These are phyloP conservation scores for Zaprionus gabonicus DNA, from an alignment of 1,140 invertebrate genomes.

Conservation along the genomic window DNA sequence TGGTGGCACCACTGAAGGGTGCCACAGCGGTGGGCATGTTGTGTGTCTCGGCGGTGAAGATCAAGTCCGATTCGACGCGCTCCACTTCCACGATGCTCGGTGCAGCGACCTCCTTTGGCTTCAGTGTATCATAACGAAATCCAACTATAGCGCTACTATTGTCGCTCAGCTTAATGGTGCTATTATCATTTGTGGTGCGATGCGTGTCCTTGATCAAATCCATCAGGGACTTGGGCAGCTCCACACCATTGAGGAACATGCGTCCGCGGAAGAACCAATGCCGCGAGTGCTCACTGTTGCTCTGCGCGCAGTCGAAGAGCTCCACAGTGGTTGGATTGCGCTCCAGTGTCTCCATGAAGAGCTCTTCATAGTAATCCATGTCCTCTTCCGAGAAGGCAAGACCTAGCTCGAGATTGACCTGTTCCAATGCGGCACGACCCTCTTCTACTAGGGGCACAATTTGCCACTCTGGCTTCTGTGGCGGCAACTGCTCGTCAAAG, in stretches of 20 bases:
- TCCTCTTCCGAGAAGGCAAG: conserved; percentile 96
- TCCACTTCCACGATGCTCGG: conserved; percentile 88
- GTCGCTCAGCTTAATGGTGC: conserved; percentile 98
- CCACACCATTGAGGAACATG: conserved; percentile 93
- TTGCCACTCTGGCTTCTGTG: conserved; percentile 90
- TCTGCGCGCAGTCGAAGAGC: conserved; percentile 99
- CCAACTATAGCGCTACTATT: conserved; percentile 98
- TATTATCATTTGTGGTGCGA: conserved; percentile 93
- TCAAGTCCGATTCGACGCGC: conserved; percentile 92
- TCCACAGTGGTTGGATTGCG: conserved; percentile 99
- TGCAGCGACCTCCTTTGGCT: conserved; percentile 87
- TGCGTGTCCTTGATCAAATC: conserved; percentile 97
- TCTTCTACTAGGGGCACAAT: conserved; percentile 92
- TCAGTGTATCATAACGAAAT: conserved; percentile 88
- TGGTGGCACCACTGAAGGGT: conserved; percentile 97
- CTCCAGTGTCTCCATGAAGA: conserved; percentile 92
- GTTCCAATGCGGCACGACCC: conserved; percentile 91
- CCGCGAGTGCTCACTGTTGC: conserved; percentile 96
- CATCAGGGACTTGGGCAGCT: conserved; percentile 92
- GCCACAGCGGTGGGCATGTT: conserved; percentile 99
- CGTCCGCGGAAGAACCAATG: conserved; percentile 98
- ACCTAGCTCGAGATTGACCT: conserved; percentile 92
- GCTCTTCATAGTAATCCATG: conserved; percentile 92
- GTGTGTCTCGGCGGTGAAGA: conserved; percentile 99
- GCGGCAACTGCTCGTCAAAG: conserved; percentile 88